Conservation (phyloP, 2,888 invertebrate genomes). For the Apeira syringaria region DNA sequence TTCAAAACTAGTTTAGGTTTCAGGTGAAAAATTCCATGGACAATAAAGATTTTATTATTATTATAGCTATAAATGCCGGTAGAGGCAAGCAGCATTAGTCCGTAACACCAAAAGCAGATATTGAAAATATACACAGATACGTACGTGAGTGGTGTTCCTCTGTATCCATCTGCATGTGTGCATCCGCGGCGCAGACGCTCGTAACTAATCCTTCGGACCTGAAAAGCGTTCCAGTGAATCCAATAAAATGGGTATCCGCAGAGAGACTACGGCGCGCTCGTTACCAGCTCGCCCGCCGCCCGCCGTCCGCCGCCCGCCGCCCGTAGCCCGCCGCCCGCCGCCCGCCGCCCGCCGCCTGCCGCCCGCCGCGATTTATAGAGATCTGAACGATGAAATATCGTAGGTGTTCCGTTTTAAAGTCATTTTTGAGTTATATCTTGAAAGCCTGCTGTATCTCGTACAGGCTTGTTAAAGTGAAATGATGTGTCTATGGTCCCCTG, state of each 20-base stretch:
- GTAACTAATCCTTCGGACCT: slow-evolving; percentile 82
- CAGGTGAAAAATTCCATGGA: too few species aligned
- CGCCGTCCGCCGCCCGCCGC: too few species aligned
- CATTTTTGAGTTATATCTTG: slow-evolving; percentile 55
- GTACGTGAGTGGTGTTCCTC: slow-evolving; percentile 32
- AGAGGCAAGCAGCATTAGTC: too few species aligned
- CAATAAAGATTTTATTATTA: too few species aligned
- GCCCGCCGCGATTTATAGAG: slow-evolving; percentile 83
- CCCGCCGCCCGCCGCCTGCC: too few species aligned
- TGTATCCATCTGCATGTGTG: slow-evolving; percentile 79
- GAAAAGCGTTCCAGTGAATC: slow-evolving; percentile 83
- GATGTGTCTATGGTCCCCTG: too few species aligned
- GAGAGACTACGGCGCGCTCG: slow-evolving; percentile 82
- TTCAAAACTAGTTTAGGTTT: too few species aligned
- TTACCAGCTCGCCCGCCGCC: too few species aligned
- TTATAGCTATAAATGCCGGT: too few species aligned
- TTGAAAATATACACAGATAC: slow-evolving; percentile 5
- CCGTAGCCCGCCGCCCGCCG: too few species aligned
- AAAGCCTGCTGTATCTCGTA: slow-evolving; percentile 1
- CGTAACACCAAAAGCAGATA: too few species aligned
- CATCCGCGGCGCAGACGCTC: slow-evolving; percentile 74
- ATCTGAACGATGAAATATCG: slow-evolving; percentile 82
- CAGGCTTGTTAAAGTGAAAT: background rate
- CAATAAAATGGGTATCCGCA: slow-evolving; percentile 84
- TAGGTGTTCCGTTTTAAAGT: slow-evolving; percentile 78